Conservation (phyloP, 2,797 vertebrate genomes). For the Champsocephalus esox region DNA sequence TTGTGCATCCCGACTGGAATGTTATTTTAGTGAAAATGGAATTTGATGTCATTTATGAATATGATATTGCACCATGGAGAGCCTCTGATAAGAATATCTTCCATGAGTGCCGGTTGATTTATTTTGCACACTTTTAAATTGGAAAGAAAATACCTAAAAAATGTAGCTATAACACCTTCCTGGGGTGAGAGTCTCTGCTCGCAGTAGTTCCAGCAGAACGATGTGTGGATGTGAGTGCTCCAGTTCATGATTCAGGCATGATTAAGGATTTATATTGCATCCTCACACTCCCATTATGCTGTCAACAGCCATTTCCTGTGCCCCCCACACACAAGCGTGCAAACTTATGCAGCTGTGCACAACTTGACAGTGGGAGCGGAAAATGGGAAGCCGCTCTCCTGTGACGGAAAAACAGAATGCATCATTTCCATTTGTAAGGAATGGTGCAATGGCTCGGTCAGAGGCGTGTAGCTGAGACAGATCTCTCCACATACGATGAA, state of each 20-base stretch:
- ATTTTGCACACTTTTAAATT: neutral
- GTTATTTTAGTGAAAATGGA: slow-evolving; percentile 21
- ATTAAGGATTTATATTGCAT: slow-evolving; percentile 82
- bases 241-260: slow-evolving; percentile 81
- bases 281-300: slow-evolving; percentile 80
- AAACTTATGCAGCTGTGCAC: slow-evolving; percentile 79
- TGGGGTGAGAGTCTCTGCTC: slow-evolving; percentile 17
- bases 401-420: slow-evolving; percentile 82
- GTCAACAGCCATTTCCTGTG: slow-evolving; percentile 79
- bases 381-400: slow-evolving; percentile 80
- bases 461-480: slow-evolving; percentile 51
- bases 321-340: slow-evolving; percentile 60
- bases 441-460: slow-evolving; percentile 59
- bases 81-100: neutral
- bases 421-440: slow-evolving; percentile 82
- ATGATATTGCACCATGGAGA: no score
- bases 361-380: slow-evolving; percentile 79
- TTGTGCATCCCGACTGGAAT: slow-evolving; percentile 30
- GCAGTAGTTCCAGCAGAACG: slow-evolving; percentile 55
- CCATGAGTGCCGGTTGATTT: slow-evolving; percentile 12
- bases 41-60: slow-evolving; percentile 49
- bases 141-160: slow-evolving; percentile 13
- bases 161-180: slow-evolving; percentile 11
- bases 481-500: slow-evolving; percentile 60
- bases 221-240: slow-evolving; percentile 68